Evolutionary conservation across 2,888 invertebrate genomes (phyloP), one percentile per base, ranked within the genome.

Genomic region (Pammene fasciana): DNA sequence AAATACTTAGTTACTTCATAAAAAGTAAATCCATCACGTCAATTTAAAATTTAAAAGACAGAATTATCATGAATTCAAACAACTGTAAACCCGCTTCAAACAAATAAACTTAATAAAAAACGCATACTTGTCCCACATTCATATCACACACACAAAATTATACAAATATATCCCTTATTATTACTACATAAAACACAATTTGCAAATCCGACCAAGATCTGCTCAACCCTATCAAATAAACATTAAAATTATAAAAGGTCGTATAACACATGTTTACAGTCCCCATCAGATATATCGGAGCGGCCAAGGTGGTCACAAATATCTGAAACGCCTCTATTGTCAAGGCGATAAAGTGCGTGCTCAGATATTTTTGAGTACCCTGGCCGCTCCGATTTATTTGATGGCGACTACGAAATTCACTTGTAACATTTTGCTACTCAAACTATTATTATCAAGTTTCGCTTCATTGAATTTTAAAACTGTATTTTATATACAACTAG

Each of bases 101-200:
- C 43, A 65, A 65, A 56, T 57, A 16, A 57, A 36, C 48, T 48
- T 46, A 57, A 48, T 46, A 11, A 45, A 26, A 57, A 45, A 65
- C 46, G 60, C 60, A 60, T 65, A 48, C 67, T 50, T 65, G 60
- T 54, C 66, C 62, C 62, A 70, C 52, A 62, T 73, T 67, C 38
- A 67, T 60, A 18, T 54, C 6, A 50, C 26, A 36, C 16, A 46
- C 46, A 26, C 10, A 7, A 38, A 13, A 11, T 6, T n/a, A 38
- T n/a, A 62, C 41, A 50, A 62, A 38, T 41, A 8, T 41, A 18
- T 52, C 26, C 38, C 18, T 14, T 52, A 62, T 41, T 38, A 18
- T 18, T 5, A 16, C 41, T 18, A 13, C n/a, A 50, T 50, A 62
- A 62, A 9, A 50, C 18, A n/a, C n/a, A 62, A 41, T 41, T 26